Base-by-base conservation (phyloP, 2,797 vertebrate species). In the Rhabdomys pumilio region DNA sequence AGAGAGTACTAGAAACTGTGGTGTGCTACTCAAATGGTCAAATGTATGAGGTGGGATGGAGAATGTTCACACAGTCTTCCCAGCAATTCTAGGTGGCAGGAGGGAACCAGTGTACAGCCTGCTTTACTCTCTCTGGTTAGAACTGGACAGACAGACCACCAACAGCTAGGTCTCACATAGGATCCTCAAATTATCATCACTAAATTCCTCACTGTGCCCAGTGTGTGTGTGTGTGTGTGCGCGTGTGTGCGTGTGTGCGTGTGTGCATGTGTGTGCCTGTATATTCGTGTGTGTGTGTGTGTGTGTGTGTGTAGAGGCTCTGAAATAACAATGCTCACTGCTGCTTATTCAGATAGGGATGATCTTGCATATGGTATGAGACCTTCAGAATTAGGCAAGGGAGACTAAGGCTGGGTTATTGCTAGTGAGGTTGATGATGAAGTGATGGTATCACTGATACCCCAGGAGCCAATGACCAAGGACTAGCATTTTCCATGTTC, bases 21-120 rank as follows among this genome's bases (percentile, higher is more conserved):
- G n/a, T 0, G n/a, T 0, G 29, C 59, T n/a, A 8, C 24, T 63
- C 53, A 31, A 44, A 29, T 0, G 31, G 22, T 41, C 0, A 19
- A 15, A 8, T 12, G 2, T 7, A 22, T 0, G 1, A 15, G 41
- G 15, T 0, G 26, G 67, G 10, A 6, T 38, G 14, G 0, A 0
- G 34, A 57, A 8, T 20, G 0, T 1, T 41, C 34, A 61, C 0
- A 3, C 41, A 13, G 12, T 34, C 4, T 15, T 9, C 50, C 4
- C 13, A 3, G 83, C 47, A 34, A 0, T 3, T 44, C 17, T 0
- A 0, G 57, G 3, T 4, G 10, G 19, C 34, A 55, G 80, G 29
- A 63, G 7, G n/a, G 34, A 85, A 19, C 12, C 9, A 9, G 69
- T 9, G 59, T 3, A 8, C 11, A 34, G 90, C 26, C 6, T 34